Conservation (phyloP, 2,888 invertebrate genomes). For the Orchestes rusci region DNA sequence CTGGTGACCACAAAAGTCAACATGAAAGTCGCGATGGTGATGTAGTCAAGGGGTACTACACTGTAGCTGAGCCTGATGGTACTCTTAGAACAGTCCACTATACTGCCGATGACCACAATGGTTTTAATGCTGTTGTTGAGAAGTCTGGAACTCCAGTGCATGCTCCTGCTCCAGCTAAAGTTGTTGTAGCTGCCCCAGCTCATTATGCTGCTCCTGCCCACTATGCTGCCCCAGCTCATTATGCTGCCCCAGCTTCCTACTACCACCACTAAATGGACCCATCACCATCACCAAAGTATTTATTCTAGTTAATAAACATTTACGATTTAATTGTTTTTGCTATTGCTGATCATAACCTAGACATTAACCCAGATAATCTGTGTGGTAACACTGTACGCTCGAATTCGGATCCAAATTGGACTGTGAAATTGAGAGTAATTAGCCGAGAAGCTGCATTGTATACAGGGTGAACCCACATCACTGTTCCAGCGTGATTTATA, state of each 20-base stretch:
- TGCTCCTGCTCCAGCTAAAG: constrained; percentile 23
- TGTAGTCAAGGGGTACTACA: constrained; percentile 44
- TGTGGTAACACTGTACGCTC: no score
- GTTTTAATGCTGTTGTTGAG: constrained; percentile 51
- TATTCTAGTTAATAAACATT: no score
- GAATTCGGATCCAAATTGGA: no score
- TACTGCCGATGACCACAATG: constrained; percentile 30
- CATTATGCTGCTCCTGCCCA: constrained; percentile 19
- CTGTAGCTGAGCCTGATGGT: constrained; percentile 36
- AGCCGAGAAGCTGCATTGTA: no score
- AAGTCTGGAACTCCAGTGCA: constrained; percentile 52
- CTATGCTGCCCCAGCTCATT: constrained; percentile 12
- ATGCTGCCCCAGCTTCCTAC: constrained; percentile 19
- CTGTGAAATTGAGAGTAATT: no score
- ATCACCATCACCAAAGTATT: no score
- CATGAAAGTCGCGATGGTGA: constrained; percentile 53
- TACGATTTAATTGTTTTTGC: no score
- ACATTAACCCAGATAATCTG: no score
- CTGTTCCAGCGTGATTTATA: no score
- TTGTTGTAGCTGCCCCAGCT: constrained; percentile 9
- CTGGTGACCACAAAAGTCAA: constrained; percentile 52
- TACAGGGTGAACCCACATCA: no score
- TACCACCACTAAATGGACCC: constrained; percentile 24
- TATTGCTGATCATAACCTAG: no score
- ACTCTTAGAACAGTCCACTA: constrained; percentile 35